A percentile compares a stretch with the other conserved stretches of the same genome.
These are phyloP conservation scores for Antheraea assamensis DNA, from an alignment of 2,888 invertebrate genomes.

Conservation along the genomic window DNA sequence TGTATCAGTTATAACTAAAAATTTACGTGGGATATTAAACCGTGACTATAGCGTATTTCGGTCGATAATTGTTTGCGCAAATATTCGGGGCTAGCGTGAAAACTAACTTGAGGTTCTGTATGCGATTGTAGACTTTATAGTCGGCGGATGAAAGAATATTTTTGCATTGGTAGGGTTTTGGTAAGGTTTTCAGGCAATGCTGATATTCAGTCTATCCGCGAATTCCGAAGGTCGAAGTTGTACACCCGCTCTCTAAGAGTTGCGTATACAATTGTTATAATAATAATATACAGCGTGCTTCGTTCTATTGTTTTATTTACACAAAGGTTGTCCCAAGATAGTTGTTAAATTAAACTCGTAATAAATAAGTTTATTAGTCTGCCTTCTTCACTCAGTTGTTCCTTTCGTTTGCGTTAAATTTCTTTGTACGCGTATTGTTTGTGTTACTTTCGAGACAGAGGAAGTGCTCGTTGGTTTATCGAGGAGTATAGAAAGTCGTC, in stretches of 20 bases:
- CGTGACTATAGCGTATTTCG: background rate
- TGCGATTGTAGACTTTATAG: slow-evolving; percentile 17
- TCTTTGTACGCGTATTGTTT: slow-evolving; percentile 10
- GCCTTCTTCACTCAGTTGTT: background rate
- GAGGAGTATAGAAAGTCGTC: slow-evolving; percentile 17
- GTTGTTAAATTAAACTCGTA: background rate
- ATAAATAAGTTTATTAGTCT: background rate
- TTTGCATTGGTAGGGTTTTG: slow-evolving; percentile 18
- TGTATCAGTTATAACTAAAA: slow-evolving; percentile 18
- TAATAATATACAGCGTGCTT: slow-evolving; percentile 18
- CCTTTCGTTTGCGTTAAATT: background rate
- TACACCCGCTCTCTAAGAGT: slow-evolving; percentile 31
- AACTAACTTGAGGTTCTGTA: slow-evolving; percentile 5
- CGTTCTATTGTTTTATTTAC: slow-evolving; percentile 12
- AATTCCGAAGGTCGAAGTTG: slow-evolving; percentile 39
- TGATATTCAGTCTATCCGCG: slow-evolving; percentile 39
- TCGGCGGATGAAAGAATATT: background rate
- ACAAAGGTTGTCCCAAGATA: slow-evolving; percentile 5
- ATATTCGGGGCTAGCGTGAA: background rate
- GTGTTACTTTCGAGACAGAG: slow-evolving; percentile 21
- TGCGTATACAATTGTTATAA: slow-evolving; percentile 18
- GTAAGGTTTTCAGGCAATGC: slow-evolving; percentile 23
- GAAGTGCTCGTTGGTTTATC: slow-evolving; percentile 21
- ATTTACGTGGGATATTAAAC: background rate
- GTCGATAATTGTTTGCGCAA: background rate